These are phyloP conservation scores for Notospermus geniculatus DNA, from an alignment of 1,140 invertebrate genomes.

Conservation along the genomic window DNA sequence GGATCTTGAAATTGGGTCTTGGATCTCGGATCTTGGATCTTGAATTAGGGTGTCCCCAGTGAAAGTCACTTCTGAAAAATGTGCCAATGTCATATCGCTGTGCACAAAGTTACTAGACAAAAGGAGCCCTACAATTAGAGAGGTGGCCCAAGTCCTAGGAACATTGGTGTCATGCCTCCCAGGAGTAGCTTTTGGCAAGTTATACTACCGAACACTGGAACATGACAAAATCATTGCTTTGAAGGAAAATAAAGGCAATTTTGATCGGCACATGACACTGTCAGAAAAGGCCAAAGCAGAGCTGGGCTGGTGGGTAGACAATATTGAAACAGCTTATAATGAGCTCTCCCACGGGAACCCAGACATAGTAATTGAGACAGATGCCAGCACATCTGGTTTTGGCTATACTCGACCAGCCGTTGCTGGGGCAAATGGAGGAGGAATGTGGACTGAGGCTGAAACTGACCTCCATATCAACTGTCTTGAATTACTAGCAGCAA, in stretches of 20 bases:
- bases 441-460: neutral
- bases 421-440: neutral
- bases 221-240: neutral
- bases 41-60: too few species aligned
- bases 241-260: neutral
- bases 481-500: neutral
- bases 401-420: neutral
- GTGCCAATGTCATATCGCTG: neutral
- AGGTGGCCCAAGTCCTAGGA: neutral
- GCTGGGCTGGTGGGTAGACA: neutral
- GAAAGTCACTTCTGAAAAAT: too few species aligned
- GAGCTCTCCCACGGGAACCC: neutral
- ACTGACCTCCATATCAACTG: neutral
- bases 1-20: too few species aligned
- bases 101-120: neutral
- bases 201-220: neutral
- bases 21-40: too few species aligned
- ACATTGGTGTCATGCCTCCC: neutral
- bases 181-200: neutral
- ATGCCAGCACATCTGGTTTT: neutral
- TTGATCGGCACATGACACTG: neutral
- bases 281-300: neutral
- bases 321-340: neutral
- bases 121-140: neutral
- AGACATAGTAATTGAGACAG: neutral